phyloP scores from a whole-genome alignment of 2,888 invertebrate genomes.

The Pycnomerus fuliginosus region DNA sequence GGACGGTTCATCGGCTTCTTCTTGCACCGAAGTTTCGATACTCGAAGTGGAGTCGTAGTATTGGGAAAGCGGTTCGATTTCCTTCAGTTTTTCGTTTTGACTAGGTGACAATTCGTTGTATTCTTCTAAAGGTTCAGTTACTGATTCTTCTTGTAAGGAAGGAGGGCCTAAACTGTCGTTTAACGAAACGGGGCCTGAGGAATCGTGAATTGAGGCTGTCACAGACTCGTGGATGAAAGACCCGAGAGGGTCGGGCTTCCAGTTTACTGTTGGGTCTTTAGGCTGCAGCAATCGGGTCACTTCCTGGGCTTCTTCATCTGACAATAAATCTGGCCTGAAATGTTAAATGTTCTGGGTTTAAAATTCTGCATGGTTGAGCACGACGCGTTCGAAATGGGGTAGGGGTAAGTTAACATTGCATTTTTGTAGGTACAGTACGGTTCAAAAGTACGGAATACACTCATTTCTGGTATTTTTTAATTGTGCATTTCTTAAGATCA shows the following conservation, averaged over 20 bases:
- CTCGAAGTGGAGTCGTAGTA: slow-evolving; percentile 50
- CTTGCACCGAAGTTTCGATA: slow-evolving; percentile 44
- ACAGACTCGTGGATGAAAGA: slow-evolving; percentile 49
- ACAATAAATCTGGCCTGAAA: slow-evolving; percentile 80
- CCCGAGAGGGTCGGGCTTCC: slow-evolving; percentile 51
- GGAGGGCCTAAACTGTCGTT: slow-evolving; percentile 49
- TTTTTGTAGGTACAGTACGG: no score
- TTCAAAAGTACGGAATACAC: no score
- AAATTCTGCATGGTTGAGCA: no score
- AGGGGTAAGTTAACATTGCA: no score
- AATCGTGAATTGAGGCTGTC: slow-evolving; percentile 56
- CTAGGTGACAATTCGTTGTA: slow-evolving; percentile 23
- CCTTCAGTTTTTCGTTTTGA: slow-evolving; percentile 27
- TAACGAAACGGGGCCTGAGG: slow-evolving; percentile 49
- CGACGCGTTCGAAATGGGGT: no score
- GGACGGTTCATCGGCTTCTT: slow-evolving; percentile 44
- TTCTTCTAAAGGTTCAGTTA: slow-evolving; percentile 35
- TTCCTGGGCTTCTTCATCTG: slow-evolving; percentile 89
- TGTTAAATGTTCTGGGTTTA: no score
- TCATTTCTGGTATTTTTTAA: no score
- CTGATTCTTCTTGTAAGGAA: slow-evolving; percentile 47
- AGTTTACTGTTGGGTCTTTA: slow-evolving; percentile 50
- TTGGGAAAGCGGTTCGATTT: slow-evolving; percentile 36
- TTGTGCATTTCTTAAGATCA: no score
- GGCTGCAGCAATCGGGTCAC: slow-evolving; percentile 73